Evolutionary conservation across 2,113 vertebrate species (phyloP).

Genomic region (Capreolus pygargus): DNA sequence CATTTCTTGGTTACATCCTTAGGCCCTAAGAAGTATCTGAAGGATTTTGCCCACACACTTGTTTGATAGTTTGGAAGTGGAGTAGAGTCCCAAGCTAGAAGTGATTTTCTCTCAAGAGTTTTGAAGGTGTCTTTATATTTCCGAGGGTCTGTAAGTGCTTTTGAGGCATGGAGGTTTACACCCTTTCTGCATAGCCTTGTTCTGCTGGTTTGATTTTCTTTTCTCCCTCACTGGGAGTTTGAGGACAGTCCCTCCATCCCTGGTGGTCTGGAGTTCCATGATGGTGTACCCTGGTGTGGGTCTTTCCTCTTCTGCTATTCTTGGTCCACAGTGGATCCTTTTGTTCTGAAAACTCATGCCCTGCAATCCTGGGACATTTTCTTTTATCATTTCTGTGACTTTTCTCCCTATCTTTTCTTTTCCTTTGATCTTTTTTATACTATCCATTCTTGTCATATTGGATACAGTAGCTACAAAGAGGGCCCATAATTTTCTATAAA

Average conservation of each 20-base stretch:
- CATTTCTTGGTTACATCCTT: not conserved
- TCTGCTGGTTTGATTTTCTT: not conserved
- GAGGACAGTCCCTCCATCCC: not conserved
- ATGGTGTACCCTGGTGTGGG: not conserved
- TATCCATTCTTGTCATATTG: not conserved
- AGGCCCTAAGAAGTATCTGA: not conserved
- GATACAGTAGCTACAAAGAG: not conserved
- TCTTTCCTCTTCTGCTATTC: not conserved
- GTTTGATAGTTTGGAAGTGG: not conserved
- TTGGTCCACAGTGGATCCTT: not conserved
- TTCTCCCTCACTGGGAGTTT: not conserved
- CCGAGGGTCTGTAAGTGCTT: not conserved
- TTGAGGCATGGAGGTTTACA: not conserved
- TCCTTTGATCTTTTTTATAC: not conserved
- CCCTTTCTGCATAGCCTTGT: not conserved
- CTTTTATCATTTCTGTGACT: not conserved
- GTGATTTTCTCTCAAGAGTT: not conserved
- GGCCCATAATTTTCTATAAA: not conserved
- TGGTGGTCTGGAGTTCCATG: not conserved
- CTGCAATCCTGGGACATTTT: not conserved
- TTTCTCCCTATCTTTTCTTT: not conserved
- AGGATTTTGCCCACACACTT: not conserved
- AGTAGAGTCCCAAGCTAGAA: not conserved
- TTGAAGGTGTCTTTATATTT: not conserved
- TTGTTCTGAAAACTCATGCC: not conserved